These are phyloP conservation scores for Thaleichthys pacificus DNA, from an alignment of 2,797 vertebrate species.

Conservation along the genomic window DNA sequence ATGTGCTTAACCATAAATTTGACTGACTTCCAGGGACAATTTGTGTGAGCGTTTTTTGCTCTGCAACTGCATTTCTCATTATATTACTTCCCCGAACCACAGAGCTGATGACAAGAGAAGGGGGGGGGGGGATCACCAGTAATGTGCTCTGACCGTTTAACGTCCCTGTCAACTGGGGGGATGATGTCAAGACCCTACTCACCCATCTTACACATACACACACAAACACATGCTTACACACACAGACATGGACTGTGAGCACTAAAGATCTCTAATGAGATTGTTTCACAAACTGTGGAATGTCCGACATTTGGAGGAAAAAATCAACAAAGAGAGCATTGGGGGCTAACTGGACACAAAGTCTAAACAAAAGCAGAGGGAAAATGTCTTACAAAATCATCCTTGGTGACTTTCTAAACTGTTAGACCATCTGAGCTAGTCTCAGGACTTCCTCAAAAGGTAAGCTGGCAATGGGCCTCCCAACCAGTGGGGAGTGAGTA, in stretches of 20 bases:
- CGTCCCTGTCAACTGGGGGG: conserved; percentile 1
- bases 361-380: background rate
- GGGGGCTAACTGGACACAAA: background rate
- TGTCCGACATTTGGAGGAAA: background rate
- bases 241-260: conserved; percentile 16
- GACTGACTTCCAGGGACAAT: conserved; percentile 35
- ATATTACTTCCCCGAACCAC: conserved; percentile 24
- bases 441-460: background rate
- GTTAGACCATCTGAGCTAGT: background rate
- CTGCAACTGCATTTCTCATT: conserved; percentile 35
- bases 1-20: conserved; percentile 18
- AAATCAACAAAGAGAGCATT: background rate
- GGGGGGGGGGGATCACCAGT: conserved; percentile 20
- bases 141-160: conserved; percentile 21
- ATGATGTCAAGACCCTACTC: conserved; percentile 20
- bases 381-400: background rate
- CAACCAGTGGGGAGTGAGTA: background rate
- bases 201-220: background rate
- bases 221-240: conserved; percentile 2
- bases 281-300: background rate
- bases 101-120: conserved; percentile 23
- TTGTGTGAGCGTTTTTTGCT: conserved; percentile 30
- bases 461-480: background rate
- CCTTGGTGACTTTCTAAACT: background rate
- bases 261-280: conserved; percentile 17